Conservation (phyloP, 1,140 invertebrate species). For the Anoplophora glabripennis region DNA sequence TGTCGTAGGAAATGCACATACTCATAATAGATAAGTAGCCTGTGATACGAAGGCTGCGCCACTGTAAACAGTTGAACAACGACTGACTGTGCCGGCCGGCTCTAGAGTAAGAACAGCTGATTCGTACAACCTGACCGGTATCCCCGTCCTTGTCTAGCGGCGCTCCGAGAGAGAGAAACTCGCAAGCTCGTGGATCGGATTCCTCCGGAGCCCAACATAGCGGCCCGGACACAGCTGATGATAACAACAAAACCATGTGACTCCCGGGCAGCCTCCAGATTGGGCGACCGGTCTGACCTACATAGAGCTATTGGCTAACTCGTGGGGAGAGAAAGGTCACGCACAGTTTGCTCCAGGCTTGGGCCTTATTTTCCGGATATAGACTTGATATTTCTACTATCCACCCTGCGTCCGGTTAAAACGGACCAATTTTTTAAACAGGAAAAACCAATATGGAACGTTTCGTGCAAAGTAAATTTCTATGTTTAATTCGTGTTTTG, state of each 20-base stretch:
- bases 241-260: constrained; percentile 52
- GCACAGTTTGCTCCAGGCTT: constrained; percentile 1
- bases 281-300: constrained; percentile 44
- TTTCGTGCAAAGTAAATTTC: no score
- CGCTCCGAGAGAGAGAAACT: constrained; percentile 3
- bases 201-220: constrained; percentile 29
- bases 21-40: constrained; percentile 27
- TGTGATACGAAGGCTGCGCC: constrained; percentile 21
- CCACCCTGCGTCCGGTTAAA: no score
- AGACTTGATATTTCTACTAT: no score
- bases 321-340: constrained; percentile 6
- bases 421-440: no score
- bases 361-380: no score
- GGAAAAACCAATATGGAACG: no score
- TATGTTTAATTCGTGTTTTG: no score
- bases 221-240: constrained; percentile 50
- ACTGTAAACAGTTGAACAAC: constrained; percentile 37
- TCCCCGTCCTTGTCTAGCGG: constrained; percentile 17
- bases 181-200: constrained; percentile 5
- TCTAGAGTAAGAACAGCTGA: constrained; percentile 45
- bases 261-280: constrained; percentile 15
- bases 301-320: constrained; percentile 35
- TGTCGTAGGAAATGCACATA: constrained; percentile 43
- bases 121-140: constrained; percentile 23
- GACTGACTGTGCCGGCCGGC: constrained; percentile 45